These are phyloP conservation scores for Harpagoxenus sublaevis DNA, from an alignment of 2,888 invertebrate genomes.

Conservation along the genomic window DNA sequence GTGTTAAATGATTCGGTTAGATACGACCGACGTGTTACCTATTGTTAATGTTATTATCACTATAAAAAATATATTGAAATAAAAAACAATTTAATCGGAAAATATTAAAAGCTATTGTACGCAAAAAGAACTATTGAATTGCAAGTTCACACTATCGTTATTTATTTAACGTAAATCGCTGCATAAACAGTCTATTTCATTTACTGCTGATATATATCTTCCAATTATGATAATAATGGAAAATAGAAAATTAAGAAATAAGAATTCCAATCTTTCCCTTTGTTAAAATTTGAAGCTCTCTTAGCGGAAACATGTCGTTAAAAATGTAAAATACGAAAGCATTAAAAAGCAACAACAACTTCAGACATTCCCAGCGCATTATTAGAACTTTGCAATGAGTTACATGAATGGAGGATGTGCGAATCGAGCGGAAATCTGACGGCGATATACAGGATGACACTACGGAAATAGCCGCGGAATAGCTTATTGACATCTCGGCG, in stretches of 20 bases:
- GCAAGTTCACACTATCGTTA: background rate
- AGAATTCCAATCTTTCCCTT: background rate
- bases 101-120: background rate
- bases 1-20: constrained; percentile 14
- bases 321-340: background rate
- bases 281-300: background rate
- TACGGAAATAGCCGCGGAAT: background rate
- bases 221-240: background rate
- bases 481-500: constrained; percentile 33
- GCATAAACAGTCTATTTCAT: background rate
- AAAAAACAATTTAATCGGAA: background rate
- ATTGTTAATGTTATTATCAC: background rate
- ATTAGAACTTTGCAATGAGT: background rate
- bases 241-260: background rate
- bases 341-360: background rate
- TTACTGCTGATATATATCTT: background rate
- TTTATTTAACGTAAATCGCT: background rate
- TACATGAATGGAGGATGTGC: background rate
- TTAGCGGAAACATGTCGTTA: background rate
- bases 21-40: background rate
- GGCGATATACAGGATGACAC: background rate
- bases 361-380: background rate
- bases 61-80: background rate
- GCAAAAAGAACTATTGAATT: background rate
- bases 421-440: background rate